Base-by-base conservation (phyloP, 1,140 invertebrate genomes). In the Penaeus indicus region DNA sequence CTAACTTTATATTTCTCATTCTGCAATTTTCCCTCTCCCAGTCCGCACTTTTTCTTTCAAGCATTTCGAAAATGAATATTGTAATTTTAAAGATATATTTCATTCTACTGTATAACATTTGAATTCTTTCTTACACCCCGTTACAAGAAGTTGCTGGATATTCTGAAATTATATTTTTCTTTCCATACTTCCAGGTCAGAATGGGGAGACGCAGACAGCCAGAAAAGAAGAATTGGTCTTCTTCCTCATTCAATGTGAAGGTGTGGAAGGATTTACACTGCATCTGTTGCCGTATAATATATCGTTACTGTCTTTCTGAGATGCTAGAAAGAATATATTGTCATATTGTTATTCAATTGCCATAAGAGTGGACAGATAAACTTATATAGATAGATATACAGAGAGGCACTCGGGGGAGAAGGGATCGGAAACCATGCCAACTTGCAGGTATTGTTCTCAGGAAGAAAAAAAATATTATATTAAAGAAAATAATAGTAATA, bases 221-320 rank as follows among this genome's bases (percentile, higher is more conserved):
- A 47, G 47, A 47, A 16, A 61, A 18, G 25, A 19, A 60, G 89
- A 88, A 27, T 62, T 90, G 3, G 85, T 88, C 21, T 90, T 90
- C 72, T 85, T 90, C 64, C 77, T 90, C 42, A 88, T 88, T 42
- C 27, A 87, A 22, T 90, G 89, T 72, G 62, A 90, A 90, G 89
- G 89, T 90, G 38, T 79, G 85, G 22, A 84, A 25, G 10, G 19
- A 10, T 75, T n/a, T 21, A 54, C 21, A 85, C 11, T 67, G 32
- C 32, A 22, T 75, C 7, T 42, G 11, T 10, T n/a, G 21, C 25
- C 10, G 19, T 11, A n/a, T 27, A 27, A 10, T 54, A 7, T 11
- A 25, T 13, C 47, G n/a, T 1, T n/a, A n/a, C 27, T n/a, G 13
- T 75, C 38, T n/a, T 10, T 63, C 38, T 27, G 54, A 38, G n/a